A percentile compares a stretch with the other conserved stretches of the same genome.
phyloP scores from a whole-genome alignment of 1,140 invertebrate species.

The Bradysia coprophila region DNA sequence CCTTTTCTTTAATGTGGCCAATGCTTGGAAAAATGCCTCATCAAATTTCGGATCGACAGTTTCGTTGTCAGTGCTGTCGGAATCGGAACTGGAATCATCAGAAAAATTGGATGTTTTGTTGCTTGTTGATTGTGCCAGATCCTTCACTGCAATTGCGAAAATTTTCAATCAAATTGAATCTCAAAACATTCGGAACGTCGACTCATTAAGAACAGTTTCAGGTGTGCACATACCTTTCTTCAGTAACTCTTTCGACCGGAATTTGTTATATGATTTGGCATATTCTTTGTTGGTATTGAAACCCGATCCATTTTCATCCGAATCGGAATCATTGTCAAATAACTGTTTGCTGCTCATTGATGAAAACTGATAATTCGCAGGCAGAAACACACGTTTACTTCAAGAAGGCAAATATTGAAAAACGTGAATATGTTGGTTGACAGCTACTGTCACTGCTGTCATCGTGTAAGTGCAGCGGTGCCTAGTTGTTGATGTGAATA shows the following conservation, averaged over 20 bases:
- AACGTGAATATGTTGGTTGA: no score
- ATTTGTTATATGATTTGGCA: constrained; percentile 61
- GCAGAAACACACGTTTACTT: no score
- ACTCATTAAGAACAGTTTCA: constrained; percentile 2
- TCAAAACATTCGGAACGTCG: no score
- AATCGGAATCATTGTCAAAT: constrained; percentile 24
- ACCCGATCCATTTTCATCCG: constrained; percentile 27
- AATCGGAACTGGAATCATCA: constrained; percentile 27
- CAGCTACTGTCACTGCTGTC: no score
- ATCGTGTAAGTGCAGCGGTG: no score
- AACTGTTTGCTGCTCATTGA: no score
- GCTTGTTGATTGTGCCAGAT: no score
- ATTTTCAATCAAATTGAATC: no score
- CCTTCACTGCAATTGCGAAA: constrained; percentile 37
- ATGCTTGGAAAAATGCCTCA: constrained; percentile 68
- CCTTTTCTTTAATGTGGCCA: constrained; percentile 69
- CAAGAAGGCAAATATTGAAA: no score
- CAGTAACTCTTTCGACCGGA: constrained; percentile 68
- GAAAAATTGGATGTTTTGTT: no score
- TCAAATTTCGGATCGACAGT: constrained; percentile 45
- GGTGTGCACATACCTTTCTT: constrained; percentile 49
- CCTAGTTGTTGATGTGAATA: no score
- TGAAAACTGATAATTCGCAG: no score
- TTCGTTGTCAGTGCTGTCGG: constrained; percentile 38
- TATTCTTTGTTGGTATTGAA: constrained; percentile 60